phyloP scores from a whole-genome alignment of 2,113 vertebrate genomes.

The Chelonoidis abingdonii region DNA sequence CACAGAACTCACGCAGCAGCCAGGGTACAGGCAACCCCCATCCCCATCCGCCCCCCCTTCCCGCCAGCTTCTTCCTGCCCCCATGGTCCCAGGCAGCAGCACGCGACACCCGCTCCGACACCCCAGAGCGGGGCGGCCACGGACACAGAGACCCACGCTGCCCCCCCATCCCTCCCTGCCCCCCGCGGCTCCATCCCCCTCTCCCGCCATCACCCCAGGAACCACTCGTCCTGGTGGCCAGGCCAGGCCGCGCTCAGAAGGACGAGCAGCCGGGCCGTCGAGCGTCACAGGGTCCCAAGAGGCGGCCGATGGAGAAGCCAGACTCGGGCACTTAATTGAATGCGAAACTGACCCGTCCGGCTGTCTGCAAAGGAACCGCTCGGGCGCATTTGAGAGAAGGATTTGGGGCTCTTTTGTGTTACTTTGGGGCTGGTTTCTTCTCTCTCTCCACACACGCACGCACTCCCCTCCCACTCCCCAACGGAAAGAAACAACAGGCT shows the following conservation, averaged over 20 bases:
- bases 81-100: not conserved
- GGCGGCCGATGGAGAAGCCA: not conserved
- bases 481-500: not conserved
- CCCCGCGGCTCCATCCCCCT: not conserved
- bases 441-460: not conserved
- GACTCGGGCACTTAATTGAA: not conserved
- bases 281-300: not conserved
- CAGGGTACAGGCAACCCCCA: conserved; percentile 76
- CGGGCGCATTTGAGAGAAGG: not conserved
- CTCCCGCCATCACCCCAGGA: not conserved
- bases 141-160: not conserved
- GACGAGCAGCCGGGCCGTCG: not conserved
- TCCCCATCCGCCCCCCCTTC: conserved; percentile 73
- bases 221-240: not conserved
- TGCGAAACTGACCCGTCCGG: not conserved
- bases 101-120: not conserved
- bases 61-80: conserved; percentile 24
- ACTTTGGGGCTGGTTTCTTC: not conserved
- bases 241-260: not conserved
- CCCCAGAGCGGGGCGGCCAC: not conserved
- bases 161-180: not conserved
- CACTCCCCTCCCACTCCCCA: not conserved
- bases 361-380: not conserved
- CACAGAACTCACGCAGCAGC: conserved; percentile 74
- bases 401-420: not conserved